Conservation (phyloP, 2,797 vertebrate genomes). For the Rhinatrema bivittatum region DNA sequence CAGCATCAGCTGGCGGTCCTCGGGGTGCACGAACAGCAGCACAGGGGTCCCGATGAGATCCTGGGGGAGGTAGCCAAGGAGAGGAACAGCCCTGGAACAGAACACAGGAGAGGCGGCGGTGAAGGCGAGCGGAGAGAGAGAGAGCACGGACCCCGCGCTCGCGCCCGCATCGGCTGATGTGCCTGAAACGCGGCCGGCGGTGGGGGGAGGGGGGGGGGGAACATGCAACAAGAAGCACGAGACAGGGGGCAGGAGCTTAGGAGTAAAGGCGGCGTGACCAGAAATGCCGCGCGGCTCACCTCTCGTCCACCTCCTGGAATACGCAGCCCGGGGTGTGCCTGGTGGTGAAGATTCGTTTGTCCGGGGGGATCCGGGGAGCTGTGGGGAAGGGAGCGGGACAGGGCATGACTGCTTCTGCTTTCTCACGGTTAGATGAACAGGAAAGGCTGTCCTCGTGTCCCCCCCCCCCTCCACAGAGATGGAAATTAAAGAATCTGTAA, state of each 20-base stretch:
- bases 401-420: no score
- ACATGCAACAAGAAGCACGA: background rate
- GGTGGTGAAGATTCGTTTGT: slow-evolving; percentile 88
- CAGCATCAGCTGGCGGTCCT: slow-evolving; percentile 80
- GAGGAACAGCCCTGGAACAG: slow-evolving; percentile 64
- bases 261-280: background rate
- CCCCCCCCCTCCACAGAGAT: background rate
- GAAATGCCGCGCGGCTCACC: slow-evolving; percentile 45
- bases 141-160: no score
- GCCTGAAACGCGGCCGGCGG: background rate
- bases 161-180: no score
- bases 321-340: slow-evolving; percentile 83
- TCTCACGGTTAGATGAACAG: no score
- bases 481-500: no score
- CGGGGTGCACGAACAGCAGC: slow-evolving; percentile 80
- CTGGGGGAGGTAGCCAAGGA: slow-evolving; percentile 83
- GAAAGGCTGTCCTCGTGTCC: no score
- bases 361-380: slow-evolving; percentile 83
- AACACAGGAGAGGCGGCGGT: background rate
- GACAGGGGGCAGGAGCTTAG: background rate
- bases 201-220: background rate
- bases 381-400: slow-evolving; percentile 1
- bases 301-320: slow-evolving; percentile 87
- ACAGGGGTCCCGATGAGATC: slow-evolving; percentile 80
- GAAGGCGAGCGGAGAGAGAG: background rate